Conservation (phyloP, 1,140 invertebrate genomes). For the Cyrtorhinus lividipennis region DNA sequence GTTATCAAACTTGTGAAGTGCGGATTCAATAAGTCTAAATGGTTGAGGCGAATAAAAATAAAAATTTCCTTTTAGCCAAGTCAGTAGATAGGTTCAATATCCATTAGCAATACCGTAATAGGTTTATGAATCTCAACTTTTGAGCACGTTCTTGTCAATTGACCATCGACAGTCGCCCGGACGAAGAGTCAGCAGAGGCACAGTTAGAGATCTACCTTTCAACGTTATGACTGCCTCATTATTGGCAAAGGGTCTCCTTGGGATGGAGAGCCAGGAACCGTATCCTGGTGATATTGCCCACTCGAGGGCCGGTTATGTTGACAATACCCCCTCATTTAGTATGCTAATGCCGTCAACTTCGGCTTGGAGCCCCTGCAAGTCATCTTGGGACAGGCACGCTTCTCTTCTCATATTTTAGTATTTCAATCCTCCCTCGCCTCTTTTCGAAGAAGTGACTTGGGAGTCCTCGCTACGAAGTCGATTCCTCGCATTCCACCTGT, state of each 20-base stretch:
- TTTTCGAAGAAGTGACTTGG: too few species aligned
- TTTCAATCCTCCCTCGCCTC: background rate
- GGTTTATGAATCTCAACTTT: too few species aligned
- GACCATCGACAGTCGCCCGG: background rate
- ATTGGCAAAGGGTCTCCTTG: background rate
- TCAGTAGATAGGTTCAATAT: too few species aligned
- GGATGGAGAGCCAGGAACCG: background rate
- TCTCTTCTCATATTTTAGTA: background rate
- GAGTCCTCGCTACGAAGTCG: too few species aligned
- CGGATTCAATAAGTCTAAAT: too few species aligned
- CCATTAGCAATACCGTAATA: too few species aligned
- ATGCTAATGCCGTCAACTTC: background rate
- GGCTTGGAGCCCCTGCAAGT: background rate
- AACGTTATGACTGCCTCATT: background rate
- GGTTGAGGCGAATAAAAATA: background rate
- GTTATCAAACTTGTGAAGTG: too few species aligned
- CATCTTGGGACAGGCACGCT: background rate
- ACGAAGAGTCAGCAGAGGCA: background rate
- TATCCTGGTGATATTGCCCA: background rate
- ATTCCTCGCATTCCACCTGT: too few species aligned
- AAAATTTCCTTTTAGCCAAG: background rate
- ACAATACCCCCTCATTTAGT: background rate
- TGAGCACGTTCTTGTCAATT: too few species aligned
- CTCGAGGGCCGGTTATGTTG: background rate
- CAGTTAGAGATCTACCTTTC: background rate